These are phyloP conservation scores for Takifugu ocellatus DNA, from an alignment of 2,797 vertebrate species.

Conservation along the genomic window DNA sequence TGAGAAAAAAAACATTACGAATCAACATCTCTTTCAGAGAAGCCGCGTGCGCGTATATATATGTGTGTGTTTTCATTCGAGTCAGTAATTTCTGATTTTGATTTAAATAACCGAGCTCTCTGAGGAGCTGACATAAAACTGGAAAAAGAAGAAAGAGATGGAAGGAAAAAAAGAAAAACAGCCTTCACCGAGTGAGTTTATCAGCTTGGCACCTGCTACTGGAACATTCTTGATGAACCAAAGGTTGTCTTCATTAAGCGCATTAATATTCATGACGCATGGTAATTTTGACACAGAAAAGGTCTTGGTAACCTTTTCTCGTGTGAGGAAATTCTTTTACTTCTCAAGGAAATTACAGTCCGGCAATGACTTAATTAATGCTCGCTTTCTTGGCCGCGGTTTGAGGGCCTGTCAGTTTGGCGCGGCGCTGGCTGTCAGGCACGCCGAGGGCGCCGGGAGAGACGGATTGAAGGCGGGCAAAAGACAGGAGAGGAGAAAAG, in stretches of 20 bases:
- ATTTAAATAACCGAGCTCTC: constrained; percentile 80
- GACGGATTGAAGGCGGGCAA: constrained; percentile 65
- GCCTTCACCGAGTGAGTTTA: constrained; percentile 88
- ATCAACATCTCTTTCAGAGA: constrained; percentile 39
- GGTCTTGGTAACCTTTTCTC: constrained; percentile 99
- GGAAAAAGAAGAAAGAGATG: constrained; percentile 63
- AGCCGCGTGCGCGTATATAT: constrained; percentile 17
- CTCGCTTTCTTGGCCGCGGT: constrained; percentile 90
- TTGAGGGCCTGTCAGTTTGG: constrained; percentile 98
- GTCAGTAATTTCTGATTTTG: constrained; percentile 45
- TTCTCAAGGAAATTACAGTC: constrained; percentile 99
- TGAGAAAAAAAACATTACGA: constrained; percentile 16
- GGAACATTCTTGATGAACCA: constrained; percentile 99
- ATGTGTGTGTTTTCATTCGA: constrained; percentile 37
- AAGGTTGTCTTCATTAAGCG: constrained; percentile 99
- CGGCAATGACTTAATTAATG: constrained; percentile 99
- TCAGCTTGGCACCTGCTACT: constrained; percentile 97
- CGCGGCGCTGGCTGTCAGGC: constrained; percentile 87
- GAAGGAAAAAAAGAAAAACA: constrained; percentile 50
- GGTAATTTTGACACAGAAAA: constrained; percentile 99
- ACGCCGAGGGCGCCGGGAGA: constrained; percentile 74
- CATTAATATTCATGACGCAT: constrained; percentile 99
- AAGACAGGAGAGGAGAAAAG: constrained; percentile 74
- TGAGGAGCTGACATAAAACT: constrained; percentile 75
- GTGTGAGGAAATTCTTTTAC: constrained; percentile 94